Evolutionary conservation across 2,888 invertebrate species (phyloP), one percentile per base, ranked within the genome.

Genomic region (Pseudococcus viburni): DNA sequence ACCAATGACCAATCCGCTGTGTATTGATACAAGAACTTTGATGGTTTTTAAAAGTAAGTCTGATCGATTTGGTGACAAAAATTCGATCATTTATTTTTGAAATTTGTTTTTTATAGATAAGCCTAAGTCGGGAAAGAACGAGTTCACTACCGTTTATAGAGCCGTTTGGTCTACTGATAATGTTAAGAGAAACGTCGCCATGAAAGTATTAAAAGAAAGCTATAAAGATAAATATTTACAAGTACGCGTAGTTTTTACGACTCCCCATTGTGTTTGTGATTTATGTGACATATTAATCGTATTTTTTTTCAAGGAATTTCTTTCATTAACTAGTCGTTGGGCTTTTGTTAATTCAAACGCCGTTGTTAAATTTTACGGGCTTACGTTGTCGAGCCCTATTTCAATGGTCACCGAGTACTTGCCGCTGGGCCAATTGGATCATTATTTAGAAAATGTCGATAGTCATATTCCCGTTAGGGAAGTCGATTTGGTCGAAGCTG

Each of bases 401-500:
- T 95, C 97, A 0, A 94, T 97, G 92, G 94, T 97, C 26, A 93
- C 96, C 90, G 97, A 98, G 91, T 95, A 96, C 91, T 93, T 97
- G 80, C 94, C 94, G 8, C 93, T 95, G 59, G 97, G 97, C 80
- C 94, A 96, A 0, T 93, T 98, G 17, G 96, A 97, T 91, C 93
- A 92, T 84, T 96, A 96, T 91, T 93, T 95, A 86, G 26, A 59
- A 19, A 83, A 89, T 42, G 93, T 93, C 91, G 92, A 92, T 51
- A 91, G 92, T 90, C 91, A 91, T 89, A 84, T 88, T 5, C 89
- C 89, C n/a, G 89, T 91, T 19, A 89, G 90, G 89, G 90, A 90
- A 88, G 93, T 95, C 0, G 96, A 97, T 91, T 92, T 97, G 90
- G 94, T 97, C 90, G 96, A 97, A 91, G 96, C 96, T 77, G 94